Evolutionary conservation across 2,113 vertebrate genomes (phyloP), one percentile per base, ranked within the genome.

Genomic region (Sinocyclocheilus maitianheensis): DNA sequence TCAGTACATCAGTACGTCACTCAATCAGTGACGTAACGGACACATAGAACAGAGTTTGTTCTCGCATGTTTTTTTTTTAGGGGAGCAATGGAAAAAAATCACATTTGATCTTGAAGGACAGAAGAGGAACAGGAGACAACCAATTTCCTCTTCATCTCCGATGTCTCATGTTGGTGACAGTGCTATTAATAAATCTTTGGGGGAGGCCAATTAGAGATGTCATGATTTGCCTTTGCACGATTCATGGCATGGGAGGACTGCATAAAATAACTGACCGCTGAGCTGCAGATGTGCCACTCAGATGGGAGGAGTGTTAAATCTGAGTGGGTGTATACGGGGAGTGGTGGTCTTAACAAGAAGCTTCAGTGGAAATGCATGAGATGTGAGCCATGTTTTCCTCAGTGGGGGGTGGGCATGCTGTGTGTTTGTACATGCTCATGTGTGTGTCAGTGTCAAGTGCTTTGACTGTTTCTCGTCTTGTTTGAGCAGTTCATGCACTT

Each of bases 221-320:
- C 58, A 63, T 51, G 53, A 53, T 84, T 81, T 81, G 40, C 55
- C 65, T 48, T 62, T 62, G 22, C 46, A 53, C 20, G 37, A 78
- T 83, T 51, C 34, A 72, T 51, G 48, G 53, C 12, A 74, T 69
- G 77, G 7, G 84, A 84, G 80, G 87, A 84, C 80, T 58, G 74
- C 60, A 88, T 74, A 85, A 86, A 91, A 89, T 81, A 88, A 90
- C 91, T 87, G 81, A 58, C 72, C 24, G 86, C 84, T 87, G 62
- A 69, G 85, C 48, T 43, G 67, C 77, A 22, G 78, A 83, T 46
- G 83, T 77, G 43, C 46, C 60, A 69, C 24, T 76, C 22, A 76
- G 14, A 43, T 72, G 71, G 81, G 87, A 86, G 81, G 84, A 75
- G 84, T 71, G 53, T n/a, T 67, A 60, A 62, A 53, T 58, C n/a